Evolutionary conservation across 2,797 vertebrate genomes (phyloP).

Genomic region (Rhinoraja longicauda): DNA sequence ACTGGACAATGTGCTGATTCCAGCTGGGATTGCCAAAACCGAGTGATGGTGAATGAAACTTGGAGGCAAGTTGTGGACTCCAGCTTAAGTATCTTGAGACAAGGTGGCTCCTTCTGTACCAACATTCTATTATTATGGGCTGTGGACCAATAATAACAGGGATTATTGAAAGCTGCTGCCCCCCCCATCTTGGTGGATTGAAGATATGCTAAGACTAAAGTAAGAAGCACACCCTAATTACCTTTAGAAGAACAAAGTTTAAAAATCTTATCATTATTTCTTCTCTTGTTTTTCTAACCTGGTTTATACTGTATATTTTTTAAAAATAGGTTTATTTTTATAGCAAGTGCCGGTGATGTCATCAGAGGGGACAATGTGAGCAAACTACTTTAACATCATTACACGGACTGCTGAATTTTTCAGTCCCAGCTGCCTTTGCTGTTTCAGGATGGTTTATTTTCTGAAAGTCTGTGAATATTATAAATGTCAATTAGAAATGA

Average conservation of each 20-base stretch:
- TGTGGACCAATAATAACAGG: too few relatives aligned
- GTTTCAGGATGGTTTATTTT: slow-evolving; percentile 30
- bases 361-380: neutral
- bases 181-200: neutral
- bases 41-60: neutral
- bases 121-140: neutral
- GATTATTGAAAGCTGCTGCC: neutral
- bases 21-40: too few relatives aligned
- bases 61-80: neutral
- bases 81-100: neutral
- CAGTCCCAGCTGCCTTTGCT: slow-evolving; percentile 22
- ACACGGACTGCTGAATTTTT: slow-evolving; percentile 20
- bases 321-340: neutral
- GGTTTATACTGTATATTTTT: neutral
- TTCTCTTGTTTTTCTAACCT: neutral
- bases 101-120: neutral
- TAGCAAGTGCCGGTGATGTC: neutral
- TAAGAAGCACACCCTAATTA: neutral
- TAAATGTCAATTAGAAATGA: slow-evolving; percentile 4
- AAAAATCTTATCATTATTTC: neutral
- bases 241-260: neutral
- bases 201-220: neutral
- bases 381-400: slow-evolving; percentile 12
- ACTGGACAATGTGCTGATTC: neutral
- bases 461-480: slow-evolving; percentile 26